Conservation (phyloP, 2,888 invertebrate species). For the Epirrhoe tristata region DNA sequence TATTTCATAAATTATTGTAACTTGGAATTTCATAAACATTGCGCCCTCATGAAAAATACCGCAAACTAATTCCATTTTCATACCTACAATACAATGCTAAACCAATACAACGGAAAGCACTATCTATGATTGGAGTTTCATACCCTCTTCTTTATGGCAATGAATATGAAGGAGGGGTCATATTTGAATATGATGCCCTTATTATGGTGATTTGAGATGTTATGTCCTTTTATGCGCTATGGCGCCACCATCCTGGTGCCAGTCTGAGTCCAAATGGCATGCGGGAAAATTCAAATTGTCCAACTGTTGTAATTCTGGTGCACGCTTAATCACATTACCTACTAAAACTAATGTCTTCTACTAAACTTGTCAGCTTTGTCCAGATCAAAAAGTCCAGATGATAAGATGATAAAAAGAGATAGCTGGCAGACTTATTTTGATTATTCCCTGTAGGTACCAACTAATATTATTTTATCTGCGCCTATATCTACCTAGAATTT, state of each 20-base stretch:
- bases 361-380: background rate
- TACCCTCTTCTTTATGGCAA: slow-evolving; percentile 26
- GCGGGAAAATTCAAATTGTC: background rate
- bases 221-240: slow-evolving; percentile 7
- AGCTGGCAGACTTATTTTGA: too few species aligned
- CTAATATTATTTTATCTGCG: too few species aligned
- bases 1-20: background rate
- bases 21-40: background rate
- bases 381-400: too few species aligned
- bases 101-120: slow-evolving; percentile 34
- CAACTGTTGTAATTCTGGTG: background rate
- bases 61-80: slow-evolving; percentile 18
- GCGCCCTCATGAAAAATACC: background rate
- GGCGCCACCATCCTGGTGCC: background rate
- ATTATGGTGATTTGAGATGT: slow-evolving; percentile 2
- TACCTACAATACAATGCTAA: slow-evolving; percentile 29
- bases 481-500: too few species aligned
- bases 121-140: slow-evolving; percentile 38
- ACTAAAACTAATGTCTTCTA: background rate
- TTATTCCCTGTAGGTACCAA: too few species aligned
- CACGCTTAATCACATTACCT: background rate
- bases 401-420: too few species aligned
- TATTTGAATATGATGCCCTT: slow-evolving; percentile 20
- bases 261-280: background rate
- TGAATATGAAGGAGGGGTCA: slow-evolving; percentile 4